Evolutionary conservation across 2,113 vertebrate genomes (phyloP), one percentile per base, ranked within the genome.

Genomic region (Probosciger aterrimus): DNA sequence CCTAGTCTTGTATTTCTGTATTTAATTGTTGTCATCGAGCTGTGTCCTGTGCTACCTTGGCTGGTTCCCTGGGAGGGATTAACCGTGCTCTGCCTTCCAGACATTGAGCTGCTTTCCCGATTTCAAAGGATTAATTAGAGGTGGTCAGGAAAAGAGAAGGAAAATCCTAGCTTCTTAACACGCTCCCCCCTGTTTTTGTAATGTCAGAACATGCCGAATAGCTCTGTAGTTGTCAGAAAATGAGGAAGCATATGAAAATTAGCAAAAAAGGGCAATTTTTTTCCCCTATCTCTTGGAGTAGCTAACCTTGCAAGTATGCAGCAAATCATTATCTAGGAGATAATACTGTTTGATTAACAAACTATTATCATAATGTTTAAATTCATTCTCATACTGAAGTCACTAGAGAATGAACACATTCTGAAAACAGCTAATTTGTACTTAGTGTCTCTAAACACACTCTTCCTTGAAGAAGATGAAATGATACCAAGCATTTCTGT

Each of bases 201-300:
- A 15, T 30, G 82, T 19, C 0, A 2, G 20, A 81, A 79, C 18
- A n/a, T 2, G 4, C 1, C 35, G 79, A 63, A 86, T 31, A 68
- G 31, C 4, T 89, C 30, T 37, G 22, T 22, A 70, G n/a, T 9
- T 73, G 33, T 43, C 39, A 82, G 44, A 92, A 95, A 67, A 70
- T 41, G 17, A 81, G 18, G 7, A 7, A 41, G 0, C 0, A 0
- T 28, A 41, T 20, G 33, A 87, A 79, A 91, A 52, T 16, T 4
- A 49, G 13, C 0, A 11, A 64, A 82, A 65, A 60, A 73, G 1
- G 0, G 17, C 9, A 20, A 2, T 1, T 3, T 10, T 1, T 24
- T 90, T 82, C 76, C 43, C 23, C 18, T 70, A 33, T 53, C 64
- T 81, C 30, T 71, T 3, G 3, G 23, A 79, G 33, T 20, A 79